These are phyloP conservation scores for Stichodactyla mertensii DNA, from an alignment of 64 coral and sea anemone genomes.

Conservation along the genomic window DNA sequence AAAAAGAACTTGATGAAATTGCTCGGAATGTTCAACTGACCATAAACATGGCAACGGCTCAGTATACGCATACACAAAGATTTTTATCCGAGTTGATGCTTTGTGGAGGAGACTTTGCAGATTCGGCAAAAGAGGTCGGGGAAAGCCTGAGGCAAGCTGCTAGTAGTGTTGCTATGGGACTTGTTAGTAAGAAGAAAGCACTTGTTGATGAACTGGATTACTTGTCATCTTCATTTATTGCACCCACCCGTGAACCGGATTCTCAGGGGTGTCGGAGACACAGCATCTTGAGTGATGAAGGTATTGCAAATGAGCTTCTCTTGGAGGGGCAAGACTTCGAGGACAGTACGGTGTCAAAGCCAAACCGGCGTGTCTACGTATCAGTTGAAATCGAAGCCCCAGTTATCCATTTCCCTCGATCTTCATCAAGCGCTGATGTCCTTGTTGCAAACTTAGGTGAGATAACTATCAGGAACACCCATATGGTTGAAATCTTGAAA, in stretches of 20 bases:
- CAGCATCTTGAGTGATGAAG: conserved; percentile 38
- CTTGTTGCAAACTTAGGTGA: conserved; percentile 86
- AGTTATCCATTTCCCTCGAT: conserved; percentile 69
- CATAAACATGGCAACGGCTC: conserved; percentile 81
- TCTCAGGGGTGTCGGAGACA: conserved; percentile 53
- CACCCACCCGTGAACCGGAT: conserved; percentile 33
- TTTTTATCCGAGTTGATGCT: conserved; percentile 84
- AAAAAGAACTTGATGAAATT: conserved; percentile 45
- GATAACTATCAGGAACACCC: conserved; percentile 84
- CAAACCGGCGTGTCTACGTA: conserved; percentile 62
- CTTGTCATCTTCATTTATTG: conserved; percentile 85
- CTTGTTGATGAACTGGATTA: conserved; percentile 82
- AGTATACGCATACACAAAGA: conserved; percentile 86
- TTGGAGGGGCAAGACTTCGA: conserved; percentile 58
- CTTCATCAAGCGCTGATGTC: conserved; percentile 60
- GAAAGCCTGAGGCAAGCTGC: conserved; percentile 88
- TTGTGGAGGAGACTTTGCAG: conserved; percentile 86
- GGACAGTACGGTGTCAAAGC: conserved; percentile 26
- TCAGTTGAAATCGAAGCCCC: conserved; percentile 80
- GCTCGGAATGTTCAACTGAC: conserved; percentile 71
- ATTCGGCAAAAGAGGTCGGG: conserved; percentile 75
- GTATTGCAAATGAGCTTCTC: conserved; percentile 44
- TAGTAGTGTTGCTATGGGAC: conserved; percentile 86
- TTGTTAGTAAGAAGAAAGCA: conserved; percentile 90
- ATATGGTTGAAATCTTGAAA: conserved; percentile 65